Evolutionary conservation across 1,140 invertebrate genomes (phyloP).

Genomic region (Drosophila dunni): DNA sequence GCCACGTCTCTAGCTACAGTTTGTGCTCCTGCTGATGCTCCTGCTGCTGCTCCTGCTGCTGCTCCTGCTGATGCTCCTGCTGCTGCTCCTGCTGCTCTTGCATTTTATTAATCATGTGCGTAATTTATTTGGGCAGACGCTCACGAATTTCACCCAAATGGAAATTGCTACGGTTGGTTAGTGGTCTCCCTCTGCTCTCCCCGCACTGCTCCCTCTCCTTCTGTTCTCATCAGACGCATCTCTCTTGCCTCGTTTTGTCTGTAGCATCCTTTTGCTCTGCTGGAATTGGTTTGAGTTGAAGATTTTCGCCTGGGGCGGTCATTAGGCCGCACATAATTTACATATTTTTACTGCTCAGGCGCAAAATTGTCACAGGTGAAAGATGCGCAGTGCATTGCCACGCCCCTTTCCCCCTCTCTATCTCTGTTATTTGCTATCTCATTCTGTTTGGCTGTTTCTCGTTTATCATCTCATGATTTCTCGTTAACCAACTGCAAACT

Average conservation of each 20-base stretch:
- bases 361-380: constrained; percentile 80
- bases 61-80: constrained; percentile 12
- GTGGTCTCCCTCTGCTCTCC: no score
- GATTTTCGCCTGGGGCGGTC: constrained; percentile 47
- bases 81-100: constrained; percentile 18
- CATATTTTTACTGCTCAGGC: constrained; percentile 70
- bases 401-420: constrained; percentile 32
- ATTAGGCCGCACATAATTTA: constrained; percentile 58
- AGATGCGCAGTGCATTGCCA: constrained; percentile 49
- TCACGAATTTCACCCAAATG: constrained; percentile 77
- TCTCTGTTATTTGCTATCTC: not conserved
- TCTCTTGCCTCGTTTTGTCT: no score
- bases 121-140: constrained; percentile 81
- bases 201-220: no score
- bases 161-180: constrained; percentile 59
- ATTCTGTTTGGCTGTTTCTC: not conserved
- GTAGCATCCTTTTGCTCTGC: not conserved
- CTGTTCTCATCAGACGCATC: no score
- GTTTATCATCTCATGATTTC: constrained; percentile 38
- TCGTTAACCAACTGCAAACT: constrained; percentile 41
- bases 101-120: constrained; percentile 81
- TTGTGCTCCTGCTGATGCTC: constrained; percentile 16
- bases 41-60: constrained; percentile 1
- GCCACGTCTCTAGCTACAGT: not conserved
- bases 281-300: constrained; percentile 2